These are phyloP conservation scores for Nyleta sp. DNA, from an alignment of 2,888 invertebrate species.

Conservation along the genomic window DNA sequence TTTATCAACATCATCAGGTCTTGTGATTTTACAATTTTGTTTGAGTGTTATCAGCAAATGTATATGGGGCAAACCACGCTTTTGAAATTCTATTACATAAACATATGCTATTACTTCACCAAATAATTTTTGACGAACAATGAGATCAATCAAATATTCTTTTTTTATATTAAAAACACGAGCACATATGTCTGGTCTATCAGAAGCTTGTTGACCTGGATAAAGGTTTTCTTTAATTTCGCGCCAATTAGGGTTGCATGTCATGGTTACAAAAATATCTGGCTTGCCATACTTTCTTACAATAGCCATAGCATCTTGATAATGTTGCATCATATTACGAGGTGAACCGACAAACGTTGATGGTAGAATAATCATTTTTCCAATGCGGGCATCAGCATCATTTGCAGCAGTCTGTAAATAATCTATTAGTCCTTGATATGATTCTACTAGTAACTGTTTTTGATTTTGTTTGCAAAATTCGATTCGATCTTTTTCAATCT, in stretches of 20 bases:
- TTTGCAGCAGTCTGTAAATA: neutral
- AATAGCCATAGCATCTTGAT: neutral
- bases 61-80: neutral
- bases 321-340: constrained; percentile 1
- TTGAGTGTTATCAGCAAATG: neutral
- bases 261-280: neutral
- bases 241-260: neutral
- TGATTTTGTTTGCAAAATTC: constrained; percentile 1
- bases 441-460: neutral
- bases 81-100: constrained; percentile 3
- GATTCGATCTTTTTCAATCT: neutral
- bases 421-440: constrained; percentile 2
- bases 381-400: neutral
- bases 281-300: neutral
- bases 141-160: neutral
- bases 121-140: neutral
- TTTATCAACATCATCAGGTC: neutral
- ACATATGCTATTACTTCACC: constrained; percentile 5
- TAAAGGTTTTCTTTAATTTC: neutral
- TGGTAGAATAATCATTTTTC: constrained; percentile 1
- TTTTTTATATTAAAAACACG: neutral
- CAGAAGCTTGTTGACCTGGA: neutral
- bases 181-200: neutral
- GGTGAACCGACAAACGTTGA: neutral
- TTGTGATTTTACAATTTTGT: neutral